These are phyloP conservation scores for Eudemis profundana DNA, from an alignment of 2,888 invertebrate genomes.

Conservation along the genomic window DNA sequence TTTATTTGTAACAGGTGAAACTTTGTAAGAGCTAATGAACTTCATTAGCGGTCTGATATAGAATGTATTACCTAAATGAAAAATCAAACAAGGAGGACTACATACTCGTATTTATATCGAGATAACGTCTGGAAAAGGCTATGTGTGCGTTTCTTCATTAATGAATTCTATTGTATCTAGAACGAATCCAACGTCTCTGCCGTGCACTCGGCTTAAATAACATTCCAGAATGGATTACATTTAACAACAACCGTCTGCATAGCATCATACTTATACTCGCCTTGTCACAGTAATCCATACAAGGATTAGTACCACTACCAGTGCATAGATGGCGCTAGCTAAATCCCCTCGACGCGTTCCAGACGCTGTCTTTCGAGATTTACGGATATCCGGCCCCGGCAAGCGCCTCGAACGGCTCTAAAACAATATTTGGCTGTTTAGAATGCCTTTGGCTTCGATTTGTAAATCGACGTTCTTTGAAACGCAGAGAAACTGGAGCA, in stretches of 20 bases:
- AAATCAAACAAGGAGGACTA: too few species aligned
- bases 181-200: conserved; percentile 27
- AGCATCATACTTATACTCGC: conserved; percentile 26
- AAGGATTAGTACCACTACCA: conserved; percentile 24
- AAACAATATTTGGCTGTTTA: conserved; percentile 47
- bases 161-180: neutral
- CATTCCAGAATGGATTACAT: conserved; percentile 33
- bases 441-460: conserved; percentile 43
- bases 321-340: conserved; percentile 35
- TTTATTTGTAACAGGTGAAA: too few species aligned
- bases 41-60: too few species aligned
- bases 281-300: conserved; percentile 28
- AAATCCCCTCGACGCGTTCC: conserved; percentile 44
- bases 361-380: conserved; percentile 45
- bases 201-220: conserved; percentile 20
- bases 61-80: too few species aligned
- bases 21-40: too few species aligned
- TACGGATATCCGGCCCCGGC: conserved; percentile 57
- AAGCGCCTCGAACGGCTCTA: conserved; percentile 41
- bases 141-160: neutral
- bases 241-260: conserved; percentile 32
- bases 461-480: conserved; percentile 28
- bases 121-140: neutral
- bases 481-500: conserved; percentile 40
- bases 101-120: too few species aligned